A percentile compares a stretch with the other conserved stretches of the same genome.
Evolutionary conservation across 2,113 vertebrate species (phyloP).

Genomic region (Aptenodytes patagonicus): DNA sequence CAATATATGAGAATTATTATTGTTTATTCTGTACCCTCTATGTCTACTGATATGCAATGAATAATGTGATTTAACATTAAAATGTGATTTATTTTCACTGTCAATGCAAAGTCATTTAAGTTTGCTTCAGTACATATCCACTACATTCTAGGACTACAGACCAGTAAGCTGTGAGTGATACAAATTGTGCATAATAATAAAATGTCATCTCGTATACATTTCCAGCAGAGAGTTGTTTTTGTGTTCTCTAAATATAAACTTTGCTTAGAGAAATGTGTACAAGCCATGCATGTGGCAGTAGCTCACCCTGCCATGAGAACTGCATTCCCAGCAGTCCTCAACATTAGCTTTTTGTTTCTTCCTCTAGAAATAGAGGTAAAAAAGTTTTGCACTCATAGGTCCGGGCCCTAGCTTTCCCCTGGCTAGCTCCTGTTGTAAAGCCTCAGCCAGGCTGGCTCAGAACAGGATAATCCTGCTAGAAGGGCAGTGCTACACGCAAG

Average conservation of each 20-base stretch:
- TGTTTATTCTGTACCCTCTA: not conserved
- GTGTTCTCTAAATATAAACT: not conserved
- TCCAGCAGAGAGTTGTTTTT: not conserved
- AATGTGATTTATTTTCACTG: constrained; percentile 37
- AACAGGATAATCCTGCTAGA: not conserved
- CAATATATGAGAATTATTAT: not conserved
- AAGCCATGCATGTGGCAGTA: not conserved
- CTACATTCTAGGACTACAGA: not conserved
- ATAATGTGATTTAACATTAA: not conserved
- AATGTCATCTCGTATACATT: not conserved
- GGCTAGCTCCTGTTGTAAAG: not conserved
- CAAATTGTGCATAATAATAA: constrained; percentile 20
- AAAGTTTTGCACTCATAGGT: not conserved
- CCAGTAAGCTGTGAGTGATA: constrained; percentile 33
- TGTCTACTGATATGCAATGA: constrained; percentile 6
- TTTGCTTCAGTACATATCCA: not conserved
- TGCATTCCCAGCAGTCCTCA: not conserved
- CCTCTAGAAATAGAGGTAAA: not conserved
- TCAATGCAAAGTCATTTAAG: not conserved
- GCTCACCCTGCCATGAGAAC: not conserved
- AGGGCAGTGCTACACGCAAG: not conserved
- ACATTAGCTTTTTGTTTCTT: not conserved
- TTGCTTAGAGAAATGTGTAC: not conserved
- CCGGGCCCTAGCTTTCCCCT: not conserved
- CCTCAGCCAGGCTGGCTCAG: not conserved